phyloP scores from a whole-genome alignment of 2,113 vertebrate species.

The Sterna hirundo region DNA sequence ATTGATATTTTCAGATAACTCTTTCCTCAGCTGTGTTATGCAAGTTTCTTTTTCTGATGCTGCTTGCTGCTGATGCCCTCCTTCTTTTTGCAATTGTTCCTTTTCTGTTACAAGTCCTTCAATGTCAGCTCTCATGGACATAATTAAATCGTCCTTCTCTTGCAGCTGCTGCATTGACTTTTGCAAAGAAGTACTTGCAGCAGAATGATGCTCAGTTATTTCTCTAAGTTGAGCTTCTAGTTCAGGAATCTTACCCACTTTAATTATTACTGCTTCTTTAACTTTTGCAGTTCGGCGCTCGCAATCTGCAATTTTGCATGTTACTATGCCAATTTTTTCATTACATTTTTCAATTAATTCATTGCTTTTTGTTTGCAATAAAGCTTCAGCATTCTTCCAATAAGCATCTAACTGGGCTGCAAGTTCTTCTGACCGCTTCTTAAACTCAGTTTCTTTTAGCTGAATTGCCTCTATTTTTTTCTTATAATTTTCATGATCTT shows the following conservation, averaged over 20 bases:
- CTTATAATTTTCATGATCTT: constrained; percentile 76
- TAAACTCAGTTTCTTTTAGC: constrained; percentile 77
- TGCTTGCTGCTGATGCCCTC: constrained; percentile 75
- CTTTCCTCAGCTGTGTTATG: constrained; percentile 83
- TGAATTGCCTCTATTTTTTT: constrained; percentile 76
- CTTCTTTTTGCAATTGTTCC: constrained; percentile 79
- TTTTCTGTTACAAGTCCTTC: constrained; percentile 75
- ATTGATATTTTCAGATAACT: constrained; percentile 78
- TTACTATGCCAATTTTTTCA: constrained; percentile 68
- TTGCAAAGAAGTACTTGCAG: constrained; percentile 78
- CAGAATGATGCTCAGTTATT: constrained; percentile 74
- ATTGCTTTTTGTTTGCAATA: constrained; percentile 72
- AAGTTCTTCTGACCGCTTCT: constrained; percentile 67
- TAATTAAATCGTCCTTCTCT: constrained; percentile 80
- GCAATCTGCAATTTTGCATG: constrained; percentile 74
- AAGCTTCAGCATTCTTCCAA: constrained; percentile 73
- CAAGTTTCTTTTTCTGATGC: constrained; percentile 83
- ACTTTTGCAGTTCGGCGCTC: constrained; percentile 73
- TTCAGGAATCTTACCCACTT: constrained; percentile 72
- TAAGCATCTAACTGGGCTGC: constrained; percentile 69
- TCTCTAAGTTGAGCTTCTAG: constrained; percentile 83
- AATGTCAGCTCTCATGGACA: constrained; percentile 79
- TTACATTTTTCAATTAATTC: constrained; percentile 78
- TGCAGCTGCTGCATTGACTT: constrained; percentile 80
- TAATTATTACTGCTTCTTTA: constrained; percentile 74